A percentile compares a stretch with the other conserved stretches of the same genome.
These are phyloP conservation scores for Calyptommatus sinebrachiatus DNA, from an alignment of 2,113 vertebrate genomes.

Conservation along the genomic window DNA sequence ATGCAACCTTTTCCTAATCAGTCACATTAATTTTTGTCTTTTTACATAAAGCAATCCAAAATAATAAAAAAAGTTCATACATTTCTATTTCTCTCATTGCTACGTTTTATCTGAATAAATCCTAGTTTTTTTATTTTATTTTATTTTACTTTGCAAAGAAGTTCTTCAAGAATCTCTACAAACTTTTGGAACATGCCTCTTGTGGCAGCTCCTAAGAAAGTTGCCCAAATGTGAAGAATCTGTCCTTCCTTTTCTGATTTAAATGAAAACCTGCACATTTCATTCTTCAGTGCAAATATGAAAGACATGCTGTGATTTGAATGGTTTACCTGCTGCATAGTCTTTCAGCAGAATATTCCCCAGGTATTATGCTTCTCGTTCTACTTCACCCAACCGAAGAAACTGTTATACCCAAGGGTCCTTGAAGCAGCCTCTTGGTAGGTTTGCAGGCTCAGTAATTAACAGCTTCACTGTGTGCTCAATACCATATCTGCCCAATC, in stretches of 20 bases:
- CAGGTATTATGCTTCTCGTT: background rate
- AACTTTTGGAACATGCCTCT: background rate
- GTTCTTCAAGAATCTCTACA: constrained; percentile 4
- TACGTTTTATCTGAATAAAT: background rate
- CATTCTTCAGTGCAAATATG: constrained; percentile 7
- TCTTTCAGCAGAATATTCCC: background rate
- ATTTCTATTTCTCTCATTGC: background rate
- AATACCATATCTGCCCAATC: background rate
- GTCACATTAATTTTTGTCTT: too few species aligned
- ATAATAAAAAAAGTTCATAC: too few species aligned
- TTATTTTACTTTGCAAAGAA: background rate
- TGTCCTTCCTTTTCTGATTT: constrained; percentile 41
- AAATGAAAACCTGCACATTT: constrained; percentile 30
- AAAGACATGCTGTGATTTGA: background rate
- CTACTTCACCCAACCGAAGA: constrained; percentile 4
- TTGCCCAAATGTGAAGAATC: constrained; percentile 14
- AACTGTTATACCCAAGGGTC: background rate
- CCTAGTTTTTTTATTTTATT: background rate
- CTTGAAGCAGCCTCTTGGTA: background rate
- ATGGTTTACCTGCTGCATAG: background rate
- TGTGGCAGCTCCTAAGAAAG: background rate
- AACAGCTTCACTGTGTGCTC: constrained; percentile 10
- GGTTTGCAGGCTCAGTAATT: constrained; percentile 16
- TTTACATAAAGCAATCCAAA: too few species aligned
- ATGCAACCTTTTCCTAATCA: too few species aligned